Conservation (phyloP, 2,888 invertebrate genomes). For the Chromoteleia sp. region DNA sequence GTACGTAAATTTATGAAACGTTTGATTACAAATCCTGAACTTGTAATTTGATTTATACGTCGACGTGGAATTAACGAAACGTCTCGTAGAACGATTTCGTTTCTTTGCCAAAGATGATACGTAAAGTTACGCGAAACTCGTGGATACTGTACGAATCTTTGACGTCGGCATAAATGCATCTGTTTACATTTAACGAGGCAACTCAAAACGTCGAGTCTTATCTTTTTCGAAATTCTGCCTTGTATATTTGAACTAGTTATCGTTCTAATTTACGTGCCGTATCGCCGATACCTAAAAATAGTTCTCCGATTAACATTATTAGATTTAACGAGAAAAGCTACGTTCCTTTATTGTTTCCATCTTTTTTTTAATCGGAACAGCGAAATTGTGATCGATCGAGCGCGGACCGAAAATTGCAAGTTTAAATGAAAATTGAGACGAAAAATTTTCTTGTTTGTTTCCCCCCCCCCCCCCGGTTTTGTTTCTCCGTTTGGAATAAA, state of each 20-base stretch:
- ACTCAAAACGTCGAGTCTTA: conserved; percentile 6
- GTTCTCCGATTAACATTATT: conserved; percentile 1
- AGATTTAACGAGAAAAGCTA: neutral
- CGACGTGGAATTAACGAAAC: too few species aligned
- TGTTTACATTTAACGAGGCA: conserved; percentile 6
- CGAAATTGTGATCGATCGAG: neutral
- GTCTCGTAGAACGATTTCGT: too few species aligned
- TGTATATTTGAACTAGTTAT: conserved; percentile 23
- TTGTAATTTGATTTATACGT: too few species aligned
- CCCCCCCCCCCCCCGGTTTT: too few species aligned
- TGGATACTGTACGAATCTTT: neutral
- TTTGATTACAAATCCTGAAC: too few species aligned
- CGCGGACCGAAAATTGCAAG: neutral
- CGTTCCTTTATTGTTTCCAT: neutral
- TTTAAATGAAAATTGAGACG: neutral
- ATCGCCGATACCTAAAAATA: conserved; percentile 18
- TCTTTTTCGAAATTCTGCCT: conserved; percentile 28
- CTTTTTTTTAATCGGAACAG: neutral
- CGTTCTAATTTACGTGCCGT: conserved; percentile 8
- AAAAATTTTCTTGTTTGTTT: too few species aligned
- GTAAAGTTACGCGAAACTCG: neutral
- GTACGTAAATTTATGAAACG: too few species aligned
- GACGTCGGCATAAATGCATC: conserved; percentile 6
- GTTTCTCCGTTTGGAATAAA: neutral
- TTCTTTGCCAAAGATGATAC: neutral